Base-by-base conservation (phyloP, 2,888 invertebrate genomes). In the Nephrotoma guestfalica region DNA sequence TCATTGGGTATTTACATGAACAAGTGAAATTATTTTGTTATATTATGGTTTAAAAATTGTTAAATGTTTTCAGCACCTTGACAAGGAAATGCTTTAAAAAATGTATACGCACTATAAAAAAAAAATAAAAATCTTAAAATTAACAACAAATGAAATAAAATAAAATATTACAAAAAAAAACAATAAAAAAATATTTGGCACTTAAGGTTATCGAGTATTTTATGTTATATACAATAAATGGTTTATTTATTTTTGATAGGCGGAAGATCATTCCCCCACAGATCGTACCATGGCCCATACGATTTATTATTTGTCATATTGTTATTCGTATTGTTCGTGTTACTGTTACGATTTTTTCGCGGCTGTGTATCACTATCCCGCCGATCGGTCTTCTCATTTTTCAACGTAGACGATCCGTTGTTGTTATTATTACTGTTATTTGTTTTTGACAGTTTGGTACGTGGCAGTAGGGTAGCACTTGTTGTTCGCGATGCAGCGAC, bases 221-320 rank as follows among this genome's bases (percentile, higher is more conserved):
- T 45, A 30, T 45, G 15, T 7, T 86, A 13, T 86, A 18, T 11
- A 18, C n/a, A 85, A 51, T 4, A 15, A 51, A 51, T 51, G 51
- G 30, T 71, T 86, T 85, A 87, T 84, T 85, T 45, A 45, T 93
- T 93, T 90, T 93, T 93, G 89, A 94, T 94, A 43, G 94, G 94
- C 83, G 94, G 93, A 91, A 84, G 51, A 86, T 96, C 96, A 87
- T 94, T 93, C 43, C 95, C 96, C 97, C 97, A 97, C 88, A 97
- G 93, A 91, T 97, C 97, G 90, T 96, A 97, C 97, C 97, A 97
- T 0, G 97, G 96, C 0, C 97, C 97, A 90, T 96, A 97, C 88
- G 94, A 95, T 89, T 96, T 96, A 87, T 93, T 93, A 89, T 93
- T 93, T 6, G 45, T 41, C 90, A 89, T 87, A 86, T 89, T 90